These are phyloP conservation scores for Rhabdornis inornatus DNA, from an alignment of 2,113 vertebrate genomes.

Conservation along the genomic window DNA sequence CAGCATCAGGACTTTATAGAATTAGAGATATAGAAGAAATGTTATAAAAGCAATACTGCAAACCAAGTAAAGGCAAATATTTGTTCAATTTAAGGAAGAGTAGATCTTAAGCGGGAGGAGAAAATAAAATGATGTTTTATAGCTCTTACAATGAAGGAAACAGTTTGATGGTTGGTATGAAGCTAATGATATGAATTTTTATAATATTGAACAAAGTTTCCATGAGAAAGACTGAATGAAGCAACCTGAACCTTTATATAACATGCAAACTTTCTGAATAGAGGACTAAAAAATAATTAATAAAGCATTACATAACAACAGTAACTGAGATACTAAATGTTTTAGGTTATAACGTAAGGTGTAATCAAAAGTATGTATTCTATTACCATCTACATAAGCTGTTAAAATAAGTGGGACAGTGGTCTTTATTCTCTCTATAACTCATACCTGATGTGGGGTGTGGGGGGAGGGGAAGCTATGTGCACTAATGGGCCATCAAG, in stretches of 20 bases:
- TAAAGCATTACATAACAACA: neutral
- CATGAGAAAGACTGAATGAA: neutral
- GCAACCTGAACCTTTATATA: neutral
- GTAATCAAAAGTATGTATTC: neutral
- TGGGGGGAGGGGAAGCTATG: too few relatives aligned
- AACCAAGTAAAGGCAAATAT: neutral
- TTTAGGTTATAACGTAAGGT: neutral
- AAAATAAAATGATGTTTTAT: neutral
- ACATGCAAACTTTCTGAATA: neutral
- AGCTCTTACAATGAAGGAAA: neutral
- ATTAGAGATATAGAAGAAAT: neutral
- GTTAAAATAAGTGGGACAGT: neutral
- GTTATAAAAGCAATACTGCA: neutral
- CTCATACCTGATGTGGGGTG: too few relatives aligned
- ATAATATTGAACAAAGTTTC: neutral
- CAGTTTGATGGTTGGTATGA: neutral
- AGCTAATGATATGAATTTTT: neutral
- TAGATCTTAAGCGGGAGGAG: neutral
- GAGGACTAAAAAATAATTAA: neutral
- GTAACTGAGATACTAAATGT: neutral
- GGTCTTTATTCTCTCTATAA: neutral
- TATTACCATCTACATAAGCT: neutral
- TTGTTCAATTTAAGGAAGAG: neutral
- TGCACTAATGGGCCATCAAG: neutral
- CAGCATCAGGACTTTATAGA: neutral